Base-by-base conservation (phyloP, 2,888 invertebrate genomes). In the Mechanitis mazaeus region DNA sequence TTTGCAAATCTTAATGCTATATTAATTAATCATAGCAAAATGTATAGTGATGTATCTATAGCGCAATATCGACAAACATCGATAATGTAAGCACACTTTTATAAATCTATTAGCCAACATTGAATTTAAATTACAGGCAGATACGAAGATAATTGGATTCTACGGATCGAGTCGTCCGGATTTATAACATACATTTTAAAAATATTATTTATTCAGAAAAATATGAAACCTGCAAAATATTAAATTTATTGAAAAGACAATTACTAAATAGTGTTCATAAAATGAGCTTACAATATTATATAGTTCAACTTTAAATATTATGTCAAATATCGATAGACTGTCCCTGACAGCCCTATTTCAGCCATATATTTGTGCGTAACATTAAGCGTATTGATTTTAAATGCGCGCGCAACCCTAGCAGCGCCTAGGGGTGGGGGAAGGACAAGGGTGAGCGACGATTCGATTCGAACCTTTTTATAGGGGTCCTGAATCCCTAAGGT, bases 381-480 rank as follows among this genome's bases (percentile, higher is more conserved):
- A 78, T 79, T 74, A 70, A 78, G 77, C 80, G 84, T 89, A 89
- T 90, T 84, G 89, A 90, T 90, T 87, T 87, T 86, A 75, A 79
- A 68, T 88, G 89, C 88, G 89, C 89, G 89, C 89, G 89, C 89
- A 87, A 64, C 75, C 74, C 67, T 69, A 77, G 74, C 71, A 20
- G 20, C 71, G 69, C 58, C 66, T 45, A 66, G 72, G 71, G 76
- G 73, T 64, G 72, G 77, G 74, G 79, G 78, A 82, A 77, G 83
- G 79, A 81, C 80, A 84, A 79, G 85, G 84, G 86, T 79, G 82
- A 80, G 76, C 80, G 80, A 76, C 84, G 81, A 83, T 84, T 84
- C 80, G 81, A 85, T 87, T 86, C 82, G 85, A 87, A 86, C 83
- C 85, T 85, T 87, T 86, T 87, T 85, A 84, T 81, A 81, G 83